Evolutionary conservation across 1,140 invertebrate genomes (phyloP).

Genomic region (Vanessa atalanta): DNA sequence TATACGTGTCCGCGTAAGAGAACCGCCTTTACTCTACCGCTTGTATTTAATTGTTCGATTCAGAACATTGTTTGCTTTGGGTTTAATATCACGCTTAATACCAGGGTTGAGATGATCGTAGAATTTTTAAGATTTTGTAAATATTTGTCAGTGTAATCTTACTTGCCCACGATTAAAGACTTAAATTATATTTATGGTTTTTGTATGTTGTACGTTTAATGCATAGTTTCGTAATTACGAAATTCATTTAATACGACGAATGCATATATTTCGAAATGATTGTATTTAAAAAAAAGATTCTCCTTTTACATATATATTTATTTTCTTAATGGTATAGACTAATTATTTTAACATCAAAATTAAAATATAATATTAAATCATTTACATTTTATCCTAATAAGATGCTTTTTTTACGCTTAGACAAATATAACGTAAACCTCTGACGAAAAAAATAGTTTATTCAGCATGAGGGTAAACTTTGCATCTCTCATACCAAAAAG

Average conservation of each 20-base stretch:
- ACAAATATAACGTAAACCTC: too few relatives aligned
- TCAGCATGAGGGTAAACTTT: too few relatives aligned
- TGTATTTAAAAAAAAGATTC: background rate
- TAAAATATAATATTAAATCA: too few relatives aligned
- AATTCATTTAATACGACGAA: background rate
- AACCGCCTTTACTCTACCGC: conserved; percentile 9
- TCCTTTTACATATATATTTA: too few relatives aligned
- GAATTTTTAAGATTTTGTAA: conserved; percentile 11
- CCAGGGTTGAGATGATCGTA: conserved; percentile 15
- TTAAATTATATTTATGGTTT: background rate
- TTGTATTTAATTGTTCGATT: conserved; percentile 8
- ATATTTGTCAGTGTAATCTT: conserved; percentile 19
- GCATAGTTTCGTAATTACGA: conserved; percentile 1
- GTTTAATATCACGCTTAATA: conserved; percentile 20
- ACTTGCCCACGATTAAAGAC: background rate
- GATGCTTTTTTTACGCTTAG: too few relatives aligned
- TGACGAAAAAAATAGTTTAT: too few relatives aligned
- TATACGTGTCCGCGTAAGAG: conserved; percentile 7
- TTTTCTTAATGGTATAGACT: too few relatives aligned
- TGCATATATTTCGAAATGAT: too few relatives aligned
- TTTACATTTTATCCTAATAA: too few relatives aligned
- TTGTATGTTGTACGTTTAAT: background rate
- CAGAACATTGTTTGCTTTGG: conserved; percentile 13
- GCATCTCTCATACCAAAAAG: too few relatives aligned
- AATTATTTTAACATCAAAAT: too few relatives aligned